Evolutionary conservation across 2,888 invertebrate genomes (phyloP).

Genomic region (Cordilura impudica): DNA sequence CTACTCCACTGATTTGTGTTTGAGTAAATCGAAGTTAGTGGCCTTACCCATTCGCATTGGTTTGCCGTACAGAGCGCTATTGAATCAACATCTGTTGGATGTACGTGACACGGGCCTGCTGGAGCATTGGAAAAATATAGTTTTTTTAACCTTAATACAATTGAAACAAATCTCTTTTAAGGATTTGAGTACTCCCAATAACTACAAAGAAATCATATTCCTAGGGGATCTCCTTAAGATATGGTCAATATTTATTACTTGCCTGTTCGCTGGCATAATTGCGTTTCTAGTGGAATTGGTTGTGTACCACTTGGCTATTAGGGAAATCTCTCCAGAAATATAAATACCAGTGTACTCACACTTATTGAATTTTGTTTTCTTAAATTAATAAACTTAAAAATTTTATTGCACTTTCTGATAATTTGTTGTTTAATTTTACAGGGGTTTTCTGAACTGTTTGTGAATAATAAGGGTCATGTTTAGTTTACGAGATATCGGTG

Average conservation of each 20-base stretch:
- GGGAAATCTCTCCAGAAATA: too few species aligned
- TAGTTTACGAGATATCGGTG: too few species aligned
- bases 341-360: too few species aligned
- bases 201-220: background rate
- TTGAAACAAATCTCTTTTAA: slow-evolving; percentile 1
- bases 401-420: too few species aligned
- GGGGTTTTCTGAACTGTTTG: too few species aligned
- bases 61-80: slow-evolving; percentile 15
- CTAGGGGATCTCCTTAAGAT: slow-evolving; percentile 38
- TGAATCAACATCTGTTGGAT: slow-evolving; percentile 40
- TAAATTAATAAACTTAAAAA: too few species aligned
- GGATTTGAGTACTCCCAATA: slow-evolving; percentile 9
- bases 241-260: slow-evolving; percentile 1
- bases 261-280: background rate
- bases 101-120: slow-evolving; percentile 36
- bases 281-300: background rate
- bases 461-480: too few species aligned
- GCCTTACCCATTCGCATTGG: slow-evolving; percentile 27
- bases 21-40: background rate
- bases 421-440: too few species aligned
- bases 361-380: too few species aligned
- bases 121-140: slow-evolving; percentile 25
- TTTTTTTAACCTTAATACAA: slow-evolving; percentile 30
- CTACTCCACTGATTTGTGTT: slow-evolving; percentile 1
- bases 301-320: background rate